phyloP scores from a whole-genome alignment of 2,797 vertebrate genomes.

The Micropoecilia bifurca region DNA sequence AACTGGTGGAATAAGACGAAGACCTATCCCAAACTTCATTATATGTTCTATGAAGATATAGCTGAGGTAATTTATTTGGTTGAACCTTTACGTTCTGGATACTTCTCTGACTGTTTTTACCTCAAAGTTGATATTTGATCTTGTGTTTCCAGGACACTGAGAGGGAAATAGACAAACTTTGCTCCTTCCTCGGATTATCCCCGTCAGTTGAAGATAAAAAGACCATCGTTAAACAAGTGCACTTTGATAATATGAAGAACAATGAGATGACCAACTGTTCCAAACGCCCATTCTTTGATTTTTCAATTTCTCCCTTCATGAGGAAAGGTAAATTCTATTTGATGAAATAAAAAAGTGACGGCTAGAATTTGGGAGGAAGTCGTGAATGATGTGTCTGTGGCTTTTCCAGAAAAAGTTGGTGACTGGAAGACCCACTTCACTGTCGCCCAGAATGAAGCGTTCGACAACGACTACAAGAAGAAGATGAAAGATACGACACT shows the following conservation, averaged over 20 bases:
- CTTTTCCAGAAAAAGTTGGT: constrained; percentile 70
- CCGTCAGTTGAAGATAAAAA: constrained; percentile 65
- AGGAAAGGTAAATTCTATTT: constrained; percentile 81
- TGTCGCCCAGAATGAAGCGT: constrained; percentile 68
- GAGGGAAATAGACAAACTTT: constrained; percentile 58
- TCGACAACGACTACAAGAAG: constrained; percentile 61
- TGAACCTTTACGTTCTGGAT: not conserved
- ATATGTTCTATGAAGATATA: constrained; percentile 67
- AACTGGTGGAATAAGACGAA: constrained; percentile 85
- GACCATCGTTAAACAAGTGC: constrained; percentile 65
- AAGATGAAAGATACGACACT: no score
- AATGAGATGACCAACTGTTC: constrained; percentile 64
- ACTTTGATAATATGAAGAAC: constrained; percentile 86
- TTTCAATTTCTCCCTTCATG: constrained; percentile 84
- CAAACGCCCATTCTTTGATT: constrained; percentile 73
- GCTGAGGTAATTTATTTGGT: constrained; percentile 36
- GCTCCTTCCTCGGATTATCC: constrained; percentile 60
- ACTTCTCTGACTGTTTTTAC: not conserved
- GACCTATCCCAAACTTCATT: constrained; percentile 57
- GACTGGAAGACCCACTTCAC: constrained; percentile 80
- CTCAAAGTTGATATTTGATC: not conserved
- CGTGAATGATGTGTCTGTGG: not conserved
- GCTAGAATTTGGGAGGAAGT: not conserved
- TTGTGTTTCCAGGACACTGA: constrained; percentile 46
- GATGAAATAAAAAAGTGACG: not conserved